phyloP scores from a whole-genome alignment of 2,797 vertebrate genomes.

The Argentina silus region DNA sequence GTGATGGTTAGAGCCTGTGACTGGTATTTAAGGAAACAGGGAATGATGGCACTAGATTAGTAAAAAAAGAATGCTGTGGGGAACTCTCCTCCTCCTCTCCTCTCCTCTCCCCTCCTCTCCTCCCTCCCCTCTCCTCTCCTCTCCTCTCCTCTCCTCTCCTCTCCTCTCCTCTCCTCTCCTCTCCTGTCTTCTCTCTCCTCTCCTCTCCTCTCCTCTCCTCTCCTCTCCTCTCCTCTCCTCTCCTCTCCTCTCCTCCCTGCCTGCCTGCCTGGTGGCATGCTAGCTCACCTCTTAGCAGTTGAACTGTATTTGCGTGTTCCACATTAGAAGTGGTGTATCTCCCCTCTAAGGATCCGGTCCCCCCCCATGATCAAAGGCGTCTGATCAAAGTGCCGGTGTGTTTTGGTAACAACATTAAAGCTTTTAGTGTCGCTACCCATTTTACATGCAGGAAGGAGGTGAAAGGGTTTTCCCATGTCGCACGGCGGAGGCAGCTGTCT shows the following conservation, averaged over 20 bases:
- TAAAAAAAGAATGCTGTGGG: no score
- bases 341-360: neutral
- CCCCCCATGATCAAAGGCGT: slow-evolving; percentile 1
- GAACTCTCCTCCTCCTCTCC: no score
- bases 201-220: no score
- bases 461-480: neutral
- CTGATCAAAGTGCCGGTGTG: slow-evolving; percentile 32
- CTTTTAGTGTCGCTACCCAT: slow-evolving; percentile 11
- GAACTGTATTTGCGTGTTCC: neutral
- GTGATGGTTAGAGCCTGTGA: neutral
- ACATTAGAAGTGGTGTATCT: neutral
- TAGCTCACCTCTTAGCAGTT: neutral
- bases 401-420: slow-evolving; percentile 20
- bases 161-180: no score
- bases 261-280: no score
- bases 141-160: no score
- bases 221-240: no score
- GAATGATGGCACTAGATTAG: no score
- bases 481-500: neutral
- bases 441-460: slow-evolving; percentile 8
- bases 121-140: no score
- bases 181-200: no score
- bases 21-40: neutral
- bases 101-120: no score
- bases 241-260: no score